Base-by-base conservation (phyloP, 2,888 invertebrate genomes). In the Linnaemya vulpina region DNA sequence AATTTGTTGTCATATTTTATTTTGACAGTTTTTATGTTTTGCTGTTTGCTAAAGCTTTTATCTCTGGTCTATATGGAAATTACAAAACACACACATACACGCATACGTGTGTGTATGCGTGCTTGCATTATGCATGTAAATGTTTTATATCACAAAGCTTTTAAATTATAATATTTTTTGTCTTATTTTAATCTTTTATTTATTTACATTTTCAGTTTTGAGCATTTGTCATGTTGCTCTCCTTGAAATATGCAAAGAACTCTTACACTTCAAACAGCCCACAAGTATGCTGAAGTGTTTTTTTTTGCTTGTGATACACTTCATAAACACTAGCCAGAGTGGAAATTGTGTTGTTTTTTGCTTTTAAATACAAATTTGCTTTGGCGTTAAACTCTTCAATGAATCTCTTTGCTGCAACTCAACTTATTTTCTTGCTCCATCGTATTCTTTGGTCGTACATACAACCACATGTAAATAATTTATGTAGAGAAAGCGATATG, bases 201-300 rank as follows among this genome's bases (percentile, higher is more conserved):
- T 40, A 13, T 55, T 25, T 7, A 30, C 8, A 15, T 38, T 71
- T 22, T 51, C 15, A 38, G 3, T 9, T 35, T 58, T 11, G 11
- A 40, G 0, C 11, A 13, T 53, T 63, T 53, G 17, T 30, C 15
- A 10, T 17, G 40, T 22, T 53, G 43, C 25, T 51, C 9, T 43
- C 53, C 43, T 55, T 38, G n/a, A 78, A 71, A 43, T 78, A 78
- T 68, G 68, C 67, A 46, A 67, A 68, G 35, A 40, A 77, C 49
- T 60, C 38, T 49, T 60, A 77, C 43, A 70, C 60, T 77, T 70
- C 49, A 70, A 70, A 53, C 70, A 62, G 53, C 70, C 60, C 51
- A 62, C 70, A 78, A 78, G 78, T 78, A 78, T 62, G 78, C 53
- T 13, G 13, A 20, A 68, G 25, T 53, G 63, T 10, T 49, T 58